Evolutionary conservation across 2,888 invertebrate genomes (phyloP).

Genomic region (Lochmaea capreae): DNA sequence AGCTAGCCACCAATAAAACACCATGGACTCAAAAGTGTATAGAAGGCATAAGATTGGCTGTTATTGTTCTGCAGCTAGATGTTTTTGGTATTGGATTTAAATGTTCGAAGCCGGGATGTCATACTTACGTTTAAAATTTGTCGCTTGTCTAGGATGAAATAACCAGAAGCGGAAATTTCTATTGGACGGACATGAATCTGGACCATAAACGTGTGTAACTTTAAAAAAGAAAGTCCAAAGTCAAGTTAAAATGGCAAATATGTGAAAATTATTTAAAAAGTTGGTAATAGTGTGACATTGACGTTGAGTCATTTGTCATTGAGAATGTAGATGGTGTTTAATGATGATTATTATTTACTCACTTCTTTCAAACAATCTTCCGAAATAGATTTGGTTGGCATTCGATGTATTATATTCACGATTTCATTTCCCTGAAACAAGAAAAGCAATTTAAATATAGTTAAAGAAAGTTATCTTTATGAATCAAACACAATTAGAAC

Average conservation of each 20-base stretch:
- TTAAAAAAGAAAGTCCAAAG: not conserved
- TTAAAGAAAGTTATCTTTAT: no score
- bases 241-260: no score
- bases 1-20: no score
- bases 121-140: slow-evolving; percentile 28
- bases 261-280: not conserved
- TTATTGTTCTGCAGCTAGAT: no score
- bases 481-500: no score
- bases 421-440: slow-evolving; percentile 29
- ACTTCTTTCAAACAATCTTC: slow-evolving; percentile 22
- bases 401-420: slow-evolving; percentile 19
- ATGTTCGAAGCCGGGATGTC: no score
- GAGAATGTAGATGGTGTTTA: no score
- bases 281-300: no score
- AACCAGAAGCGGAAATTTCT: slow-evolving; percentile 26
- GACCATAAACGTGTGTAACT: slow-evolving; percentile 22
- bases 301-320: no score
- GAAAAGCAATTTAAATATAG: not conserved
- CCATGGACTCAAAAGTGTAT: no score
- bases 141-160: slow-evolving; percentile 23
- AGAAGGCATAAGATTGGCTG: no score
- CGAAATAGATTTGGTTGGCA: slow-evolving; percentile 24
- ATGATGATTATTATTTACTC: not conserved
- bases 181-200: slow-evolving; percentile 21
- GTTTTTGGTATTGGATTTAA: no score